Conservation (phyloP, 2,113 vertebrate genomes). For the Halcyon senegalensis region DNA sequence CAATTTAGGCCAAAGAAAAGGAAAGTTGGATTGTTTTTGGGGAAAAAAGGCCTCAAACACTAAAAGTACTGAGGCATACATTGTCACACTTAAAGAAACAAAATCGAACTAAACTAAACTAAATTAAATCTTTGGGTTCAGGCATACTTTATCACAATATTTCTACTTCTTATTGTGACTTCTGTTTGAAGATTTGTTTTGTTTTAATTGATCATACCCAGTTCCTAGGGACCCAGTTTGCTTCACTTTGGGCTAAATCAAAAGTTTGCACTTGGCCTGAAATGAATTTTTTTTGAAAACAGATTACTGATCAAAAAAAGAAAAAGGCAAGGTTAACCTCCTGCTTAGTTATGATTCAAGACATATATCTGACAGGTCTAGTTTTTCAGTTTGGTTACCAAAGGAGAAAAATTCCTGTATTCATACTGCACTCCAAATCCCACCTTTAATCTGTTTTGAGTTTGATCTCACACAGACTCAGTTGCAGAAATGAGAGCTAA, state of each 20-base stretch:
- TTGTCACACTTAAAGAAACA: neutral
- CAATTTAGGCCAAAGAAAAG: rapidly evolving
- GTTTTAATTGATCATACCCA: neutral
- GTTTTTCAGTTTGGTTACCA: neutral
- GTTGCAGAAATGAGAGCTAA: neutral
- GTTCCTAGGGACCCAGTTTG: neutral
- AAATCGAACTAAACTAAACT: neutral
- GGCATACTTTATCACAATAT: neutral
- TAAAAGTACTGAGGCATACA: neutral
- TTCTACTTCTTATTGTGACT: neutral
- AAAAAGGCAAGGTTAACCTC: neutral
- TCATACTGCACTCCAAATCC: rapidly evolving
- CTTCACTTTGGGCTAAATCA: neutral
- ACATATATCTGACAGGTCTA: neutral
- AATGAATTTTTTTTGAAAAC: neutral
- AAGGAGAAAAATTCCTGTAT: neutral
- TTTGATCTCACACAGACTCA: neutral
- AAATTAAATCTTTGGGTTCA: neutral
- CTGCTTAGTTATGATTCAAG: neutral
- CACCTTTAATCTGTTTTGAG: neutral
- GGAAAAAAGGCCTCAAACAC: no score
- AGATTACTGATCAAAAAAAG: neutral
- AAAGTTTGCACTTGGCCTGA: neutral
- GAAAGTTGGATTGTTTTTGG: rapidly evolving
- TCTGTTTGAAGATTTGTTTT: neutral